A percentile compares a stretch with the other conserved stretches of the same genome.
phyloP scores from a whole-genome alignment of 2,888 invertebrate genomes.

The Agonopterix arenella region DNA sequence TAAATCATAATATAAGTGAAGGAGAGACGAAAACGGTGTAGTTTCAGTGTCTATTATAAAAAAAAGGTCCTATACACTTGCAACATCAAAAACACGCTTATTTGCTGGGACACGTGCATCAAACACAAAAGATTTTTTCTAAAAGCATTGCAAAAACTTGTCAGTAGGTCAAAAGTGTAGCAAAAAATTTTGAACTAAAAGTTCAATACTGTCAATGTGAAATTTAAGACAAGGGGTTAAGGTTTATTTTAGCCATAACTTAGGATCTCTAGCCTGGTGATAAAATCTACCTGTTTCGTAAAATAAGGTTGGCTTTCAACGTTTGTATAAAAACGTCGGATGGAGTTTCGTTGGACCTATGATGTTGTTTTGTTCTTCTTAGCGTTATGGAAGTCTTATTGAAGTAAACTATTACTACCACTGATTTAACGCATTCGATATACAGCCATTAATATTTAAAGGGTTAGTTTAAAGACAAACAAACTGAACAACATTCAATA shows the following conservation, averaged over 20 bases:
- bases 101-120: conserved; percentile 31
- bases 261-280: conserved; percentile 3
- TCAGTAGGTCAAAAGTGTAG: conserved; percentile 26
- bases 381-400: too few species aligned
- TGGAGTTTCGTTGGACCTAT: too few species aligned
- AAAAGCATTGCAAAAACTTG: conserved; percentile 19
- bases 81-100: conserved; percentile 19
- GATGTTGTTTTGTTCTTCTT: too few species aligned
- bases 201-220: not conserved
- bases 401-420: too few species aligned
- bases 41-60: not conserved
- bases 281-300: conserved; percentile 42
- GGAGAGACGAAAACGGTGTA: too few species aligned
- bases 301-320: conserved; percentile 27
- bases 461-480: too few species aligned
- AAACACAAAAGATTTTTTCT: conserved; percentile 26
- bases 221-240: not conserved
- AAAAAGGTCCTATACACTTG: conserved; percentile 11
- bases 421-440: too few species aligned
- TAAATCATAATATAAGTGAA: too few species aligned
- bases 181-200: conserved; percentile 18
- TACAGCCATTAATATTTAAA: too few species aligned
- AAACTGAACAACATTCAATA: too few species aligned
- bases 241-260: conserved; percentile 8
- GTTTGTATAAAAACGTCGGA: too few species aligned